Base-by-base conservation (phyloP, 2,797 vertebrate species). In the Australoheros facetus region DNA sequence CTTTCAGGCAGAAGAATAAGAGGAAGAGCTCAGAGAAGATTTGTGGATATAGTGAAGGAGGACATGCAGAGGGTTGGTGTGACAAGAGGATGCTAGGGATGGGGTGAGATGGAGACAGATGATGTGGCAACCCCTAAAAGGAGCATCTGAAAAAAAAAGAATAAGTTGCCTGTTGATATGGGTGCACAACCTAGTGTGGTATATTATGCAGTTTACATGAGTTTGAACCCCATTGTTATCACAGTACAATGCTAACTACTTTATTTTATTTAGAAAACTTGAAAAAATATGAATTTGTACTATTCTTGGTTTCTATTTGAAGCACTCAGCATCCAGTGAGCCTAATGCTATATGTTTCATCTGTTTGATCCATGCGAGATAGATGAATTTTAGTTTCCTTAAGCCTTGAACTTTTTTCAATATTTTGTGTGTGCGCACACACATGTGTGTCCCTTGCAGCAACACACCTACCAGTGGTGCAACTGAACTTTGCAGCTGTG, bases 381-480 rank as follows among this genome's bases (percentile, higher is more conserved):
- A 14, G 23, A 55, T n/a, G 23, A 26, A 23, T 56, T 56, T 56
- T 28, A 56, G 23, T 28, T 66, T 66, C 16, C 5, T 66, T 28
- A 66, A 26, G 21, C 42, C 12, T 42, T 42, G 13, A 48, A 3
- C 51, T 53, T 53, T 62, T 42, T 42, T 62, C 9, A 0, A 28
- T 21, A 64, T 42, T 26, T 23, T 45, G 37, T 64, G 14, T 13
- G 26, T 48, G 39, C 26, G 26, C 17, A 19, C 26, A 37, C 69
- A 23, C 45, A 4, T 53, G 23, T 77, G n/a, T 73, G 58, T 84
- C 7, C 4, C 23, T 73, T 71, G 21, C 78, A 93, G 91, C 91
- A 93, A 95, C 95, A 85, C 93, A 96, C n/a, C 89, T 96, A 12
- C 96, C 95, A 11, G 83, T 96, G 77, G 92, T 96, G 81, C 94